phyloP scores from a whole-genome alignment of 2,113 vertebrate species.

The Chaetorhynchus papuensis region DNA sequence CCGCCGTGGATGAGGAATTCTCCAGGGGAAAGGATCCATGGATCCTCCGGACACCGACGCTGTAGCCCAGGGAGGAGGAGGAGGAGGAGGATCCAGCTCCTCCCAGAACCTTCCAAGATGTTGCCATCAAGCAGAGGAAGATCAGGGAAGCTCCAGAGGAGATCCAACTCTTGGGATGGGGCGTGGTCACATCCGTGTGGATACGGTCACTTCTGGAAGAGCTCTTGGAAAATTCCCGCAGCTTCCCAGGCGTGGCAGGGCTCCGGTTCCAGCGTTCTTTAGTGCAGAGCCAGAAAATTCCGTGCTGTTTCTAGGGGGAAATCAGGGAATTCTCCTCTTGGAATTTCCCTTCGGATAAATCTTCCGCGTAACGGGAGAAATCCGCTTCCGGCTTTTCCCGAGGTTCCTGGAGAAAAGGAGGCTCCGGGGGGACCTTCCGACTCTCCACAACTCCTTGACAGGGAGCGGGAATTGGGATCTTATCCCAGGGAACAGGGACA shows the following conservation, averaged over 20 bases:
- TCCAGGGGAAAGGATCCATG: neutral
- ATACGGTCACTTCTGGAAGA: accelerated
- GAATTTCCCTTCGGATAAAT: neutral
- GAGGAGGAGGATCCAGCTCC: neutral
- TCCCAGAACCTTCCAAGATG: neutral
- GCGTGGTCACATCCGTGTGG: accelerated
- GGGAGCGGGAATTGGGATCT: neutral
- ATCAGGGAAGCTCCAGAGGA: neutral
- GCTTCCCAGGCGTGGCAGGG: accelerated
- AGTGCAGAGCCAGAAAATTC: neutral
- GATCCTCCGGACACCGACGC: accelerated
- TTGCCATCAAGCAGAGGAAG: accelerated
- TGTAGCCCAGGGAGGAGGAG: no score
- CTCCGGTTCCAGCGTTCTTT: neutral
- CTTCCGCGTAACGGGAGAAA: accelerated
- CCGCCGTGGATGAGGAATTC: neutral
- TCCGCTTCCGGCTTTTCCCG: accelerated
- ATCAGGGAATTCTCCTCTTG: neutral
- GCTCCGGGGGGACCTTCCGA: neutral
- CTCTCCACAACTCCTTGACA: neutral
- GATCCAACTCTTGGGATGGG: no score
- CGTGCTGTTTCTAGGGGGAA: neutral
- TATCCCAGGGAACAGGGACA: neutral
- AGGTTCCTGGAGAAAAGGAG: neutral
- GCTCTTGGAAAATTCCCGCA: neutral